phyloP scores from a whole-genome alignment of 2,888 invertebrate species.

The Ceriagrion tenellum region DNA sequence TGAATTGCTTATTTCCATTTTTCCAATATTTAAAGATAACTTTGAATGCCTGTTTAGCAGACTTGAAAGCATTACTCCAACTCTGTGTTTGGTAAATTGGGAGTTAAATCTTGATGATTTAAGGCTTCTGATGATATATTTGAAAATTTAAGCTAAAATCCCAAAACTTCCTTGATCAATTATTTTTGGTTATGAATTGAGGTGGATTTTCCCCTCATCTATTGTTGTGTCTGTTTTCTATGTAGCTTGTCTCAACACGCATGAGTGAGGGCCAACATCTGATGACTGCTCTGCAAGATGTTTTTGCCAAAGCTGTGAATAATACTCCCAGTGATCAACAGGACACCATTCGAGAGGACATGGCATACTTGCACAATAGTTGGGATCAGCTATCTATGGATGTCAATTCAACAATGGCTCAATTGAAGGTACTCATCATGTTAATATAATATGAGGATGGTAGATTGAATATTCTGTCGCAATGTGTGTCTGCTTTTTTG shows the following conservation, averaged over 20 bases:
- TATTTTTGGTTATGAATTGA: neutral
- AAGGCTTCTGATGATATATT: too few species aligned
- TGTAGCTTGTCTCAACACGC: slow-evolving; percentile 77
- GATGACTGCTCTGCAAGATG: slow-evolving; percentile 89
- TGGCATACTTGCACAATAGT: slow-evolving; percentile 88
- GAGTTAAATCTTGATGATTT: neutral
- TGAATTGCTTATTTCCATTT: too few species aligned
- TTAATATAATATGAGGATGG: too few species aligned
- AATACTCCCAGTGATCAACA: slow-evolving; percentile 90
- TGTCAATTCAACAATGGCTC: slow-evolving; percentile 91
- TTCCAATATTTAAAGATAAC: too few species aligned
- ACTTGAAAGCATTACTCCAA: too few species aligned
- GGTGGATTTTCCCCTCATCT: neutral
- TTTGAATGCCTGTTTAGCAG: too few species aligned
- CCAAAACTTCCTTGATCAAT: neutral
- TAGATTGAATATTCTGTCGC: too few species aligned
- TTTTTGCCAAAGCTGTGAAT: slow-evolving; percentile 91
- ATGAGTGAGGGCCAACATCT: slow-evolving; percentile 85
- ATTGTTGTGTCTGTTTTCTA: slow-evolving; percentile 64
- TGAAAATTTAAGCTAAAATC: too few species aligned
- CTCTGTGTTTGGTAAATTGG: too few species aligned
- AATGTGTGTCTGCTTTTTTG: too few species aligned
- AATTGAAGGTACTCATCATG: slow-evolving; percentile 81
- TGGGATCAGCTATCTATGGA: slow-evolving; percentile 95
- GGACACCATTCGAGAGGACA: slow-evolving; percentile 87